Evolutionary conservation across 2,888 invertebrate genomes (phyloP).

Genomic region (Mycalesis mineus): DNA sequence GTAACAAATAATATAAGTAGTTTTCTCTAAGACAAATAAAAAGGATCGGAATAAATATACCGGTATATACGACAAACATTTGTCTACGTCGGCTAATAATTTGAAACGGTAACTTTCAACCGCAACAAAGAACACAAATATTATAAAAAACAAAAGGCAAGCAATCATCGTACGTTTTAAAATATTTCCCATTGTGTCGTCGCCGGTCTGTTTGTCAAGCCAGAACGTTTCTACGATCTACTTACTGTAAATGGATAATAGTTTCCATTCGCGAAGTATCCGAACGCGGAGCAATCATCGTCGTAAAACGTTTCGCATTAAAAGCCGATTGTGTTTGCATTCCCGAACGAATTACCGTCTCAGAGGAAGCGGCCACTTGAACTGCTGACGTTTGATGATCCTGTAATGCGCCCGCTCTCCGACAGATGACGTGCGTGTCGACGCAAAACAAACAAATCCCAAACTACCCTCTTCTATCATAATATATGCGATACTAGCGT

Average conservation of each 20-base stretch:
- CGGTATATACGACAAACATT: too few species aligned
- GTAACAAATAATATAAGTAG: too few species aligned
- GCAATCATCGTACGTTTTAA: background rate
- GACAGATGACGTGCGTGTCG: background rate
- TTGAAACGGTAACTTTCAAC: too few species aligned
- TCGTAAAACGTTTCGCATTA: background rate
- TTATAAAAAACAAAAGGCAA: too few species aligned
- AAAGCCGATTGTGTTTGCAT: conserved; percentile 3
- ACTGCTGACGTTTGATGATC: background rate
- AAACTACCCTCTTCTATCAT: background rate
- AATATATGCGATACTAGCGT: background rate
- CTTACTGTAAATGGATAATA: conserved; percentile 1
- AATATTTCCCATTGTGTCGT: background rate
- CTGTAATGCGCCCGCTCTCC: background rate
- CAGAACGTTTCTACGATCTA: background rate
- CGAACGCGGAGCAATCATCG: background rate
- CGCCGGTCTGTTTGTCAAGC: background rate
- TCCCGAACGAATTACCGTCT: conserved; percentile 1
- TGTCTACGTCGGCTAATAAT: too few species aligned
- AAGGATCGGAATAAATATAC: too few species aligned
- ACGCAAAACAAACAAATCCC: background rate
- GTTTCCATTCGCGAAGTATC: background rate
- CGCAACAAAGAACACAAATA: too few species aligned
- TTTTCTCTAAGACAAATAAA: too few species aligned
- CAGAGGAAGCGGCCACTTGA: background rate